Percentiles rank a stretch among this genome's conserved stretches.
Conservation (phyloP, 2,888 invertebrate species). For the Mesopsocus fuscifrons region DNA sequence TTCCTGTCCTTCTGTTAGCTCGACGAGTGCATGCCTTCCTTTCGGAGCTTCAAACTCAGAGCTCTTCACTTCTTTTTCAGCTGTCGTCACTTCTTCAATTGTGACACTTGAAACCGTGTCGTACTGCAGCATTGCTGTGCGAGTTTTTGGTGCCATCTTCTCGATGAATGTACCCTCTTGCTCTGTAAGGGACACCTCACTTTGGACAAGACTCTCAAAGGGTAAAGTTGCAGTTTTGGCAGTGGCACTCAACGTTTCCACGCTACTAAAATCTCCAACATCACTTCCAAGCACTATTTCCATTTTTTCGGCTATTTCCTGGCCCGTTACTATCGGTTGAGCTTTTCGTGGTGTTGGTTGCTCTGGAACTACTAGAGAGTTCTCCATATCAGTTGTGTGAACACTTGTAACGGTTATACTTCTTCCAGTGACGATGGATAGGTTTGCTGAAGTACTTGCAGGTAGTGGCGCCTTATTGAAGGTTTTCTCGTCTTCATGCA, state of each 20-base stretch:
- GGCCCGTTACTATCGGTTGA: conserved; percentile 22
- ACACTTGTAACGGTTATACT: conserved; percentile 35
- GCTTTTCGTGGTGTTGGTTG: conserved; percentile 16
- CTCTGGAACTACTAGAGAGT: conserved; percentile 15
- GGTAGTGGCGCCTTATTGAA: conserved; percentile 12
- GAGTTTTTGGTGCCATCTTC: conserved; percentile 6
- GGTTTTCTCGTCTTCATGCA: conserved; percentile 20
- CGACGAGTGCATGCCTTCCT: conserved; percentile 14
- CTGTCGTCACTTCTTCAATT: conserved; percentile 16
- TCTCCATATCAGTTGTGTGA: conserved; percentile 35
- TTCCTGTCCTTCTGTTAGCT: conserved; percentile 22
- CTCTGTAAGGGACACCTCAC: conserved; percentile 10
- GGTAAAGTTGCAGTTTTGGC: conserved; percentile 10
- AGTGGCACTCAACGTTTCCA: conserved; percentile 1
- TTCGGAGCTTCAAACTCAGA: background rate
- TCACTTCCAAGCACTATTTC: conserved; percentile 27
- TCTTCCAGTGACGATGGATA: conserved; percentile 26
- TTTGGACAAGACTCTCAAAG: conserved; percentile 10
- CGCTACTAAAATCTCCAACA: conserved; percentile 9
- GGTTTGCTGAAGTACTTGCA: conserved; percentile 14
- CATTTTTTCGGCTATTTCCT: conserved; percentile 29
- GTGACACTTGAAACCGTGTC: conserved; percentile 15
- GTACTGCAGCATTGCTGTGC: conserved; percentile 12
- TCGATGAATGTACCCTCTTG: conserved; percentile 11
- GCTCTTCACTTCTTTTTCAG: background rate